A percentile compares a stretch with the other conserved stretches of the same genome.
Evolutionary conservation across 2,113 vertebrate genomes (phyloP).

Genomic region (Atlantisia rogersi): DNA sequence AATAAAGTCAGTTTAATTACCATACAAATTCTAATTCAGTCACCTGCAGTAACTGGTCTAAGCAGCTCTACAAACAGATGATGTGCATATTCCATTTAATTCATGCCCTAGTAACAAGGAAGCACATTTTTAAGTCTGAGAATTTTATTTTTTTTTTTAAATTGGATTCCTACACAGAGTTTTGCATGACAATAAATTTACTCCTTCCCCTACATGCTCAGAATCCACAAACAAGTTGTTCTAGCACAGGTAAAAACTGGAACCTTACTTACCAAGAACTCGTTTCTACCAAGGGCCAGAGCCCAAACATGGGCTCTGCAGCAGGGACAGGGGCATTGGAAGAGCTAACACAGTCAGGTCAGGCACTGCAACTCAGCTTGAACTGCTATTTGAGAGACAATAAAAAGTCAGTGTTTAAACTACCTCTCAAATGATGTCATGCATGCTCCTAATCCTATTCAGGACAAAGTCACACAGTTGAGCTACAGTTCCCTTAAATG

Average conservation of each 20-base stretch:
- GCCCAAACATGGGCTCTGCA: neutral
- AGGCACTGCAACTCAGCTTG: neutral
- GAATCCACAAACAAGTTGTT: neutral
- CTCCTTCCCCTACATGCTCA: neutral
- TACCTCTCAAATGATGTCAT: neutral
- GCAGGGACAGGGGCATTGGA: neutral
- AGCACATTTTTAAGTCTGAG: neutral
- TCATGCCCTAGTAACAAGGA: neutral
- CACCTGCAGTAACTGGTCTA: neutral
- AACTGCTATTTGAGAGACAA: neutral
- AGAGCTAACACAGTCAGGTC: neutral
- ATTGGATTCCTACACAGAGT: neutral
- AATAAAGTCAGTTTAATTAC: neutral
- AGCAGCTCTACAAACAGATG: neutral
- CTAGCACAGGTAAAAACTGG: neutral
- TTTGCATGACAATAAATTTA: neutral
- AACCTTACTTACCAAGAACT: neutral
- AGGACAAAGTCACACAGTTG: neutral
- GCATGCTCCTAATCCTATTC: neutral
- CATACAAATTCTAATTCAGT: neutral
- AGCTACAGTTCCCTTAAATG: neutral
- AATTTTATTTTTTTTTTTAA: neutral
- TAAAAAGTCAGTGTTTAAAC: neutral
- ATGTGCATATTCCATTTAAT: neutral
- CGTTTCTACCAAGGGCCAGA: neutral